These are phyloP conservation scores for Gymnoscopelus braueri DNA, from an alignment of 2,797 vertebrate genomes.

Conservation along the genomic window DNA sequence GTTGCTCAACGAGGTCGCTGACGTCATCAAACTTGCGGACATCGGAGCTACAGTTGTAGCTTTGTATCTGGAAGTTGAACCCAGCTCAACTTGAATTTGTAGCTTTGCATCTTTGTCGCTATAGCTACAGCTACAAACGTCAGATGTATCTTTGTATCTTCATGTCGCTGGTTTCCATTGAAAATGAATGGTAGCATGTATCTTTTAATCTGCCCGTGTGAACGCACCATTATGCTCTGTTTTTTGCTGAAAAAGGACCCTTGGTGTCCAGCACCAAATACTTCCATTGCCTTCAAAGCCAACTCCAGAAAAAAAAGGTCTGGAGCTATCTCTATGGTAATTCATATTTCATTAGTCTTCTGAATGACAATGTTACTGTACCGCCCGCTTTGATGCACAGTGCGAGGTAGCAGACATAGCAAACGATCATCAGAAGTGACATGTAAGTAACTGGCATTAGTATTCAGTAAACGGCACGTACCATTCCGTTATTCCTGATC, in stretches of 20 bases:
- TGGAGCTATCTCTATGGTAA: background rate
- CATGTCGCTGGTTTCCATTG: too few relatives aligned
- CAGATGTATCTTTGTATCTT: too few relatives aligned
- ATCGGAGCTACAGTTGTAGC: too few relatives aligned
- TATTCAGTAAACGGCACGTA: slow-evolving; percentile 23
- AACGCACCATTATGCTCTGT: background rate
- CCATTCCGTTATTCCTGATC: slow-evolving; percentile 34
- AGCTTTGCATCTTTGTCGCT: too few relatives aligned
- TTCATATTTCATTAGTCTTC: slow-evolving; percentile 17
- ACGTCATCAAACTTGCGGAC: too few relatives aligned
- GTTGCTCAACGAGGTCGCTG: too few relatives aligned
- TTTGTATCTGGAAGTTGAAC: too few relatives aligned
- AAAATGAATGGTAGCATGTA: too few relatives aligned
- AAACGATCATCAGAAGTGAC: slow-evolving; percentile 35
- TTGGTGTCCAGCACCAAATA: slow-evolving; percentile 80
- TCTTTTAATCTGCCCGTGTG: too few relatives aligned
- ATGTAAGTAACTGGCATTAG: slow-evolving; percentile 31
- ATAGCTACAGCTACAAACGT: too few relatives aligned
- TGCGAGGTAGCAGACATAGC: slow-evolving; percentile 19
- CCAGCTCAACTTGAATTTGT: too few relatives aligned
- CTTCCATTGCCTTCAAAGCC: slow-evolving; percentile 10
- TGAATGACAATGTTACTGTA: slow-evolving; percentile 1
- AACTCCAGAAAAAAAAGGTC: background rate
- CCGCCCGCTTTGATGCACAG: slow-evolving; percentile 46
- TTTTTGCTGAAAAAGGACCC: slow-evolving; percentile 44